Conservation (phyloP, 2,888 invertebrate genomes). For the Acanthosepion pharaonis region DNA sequence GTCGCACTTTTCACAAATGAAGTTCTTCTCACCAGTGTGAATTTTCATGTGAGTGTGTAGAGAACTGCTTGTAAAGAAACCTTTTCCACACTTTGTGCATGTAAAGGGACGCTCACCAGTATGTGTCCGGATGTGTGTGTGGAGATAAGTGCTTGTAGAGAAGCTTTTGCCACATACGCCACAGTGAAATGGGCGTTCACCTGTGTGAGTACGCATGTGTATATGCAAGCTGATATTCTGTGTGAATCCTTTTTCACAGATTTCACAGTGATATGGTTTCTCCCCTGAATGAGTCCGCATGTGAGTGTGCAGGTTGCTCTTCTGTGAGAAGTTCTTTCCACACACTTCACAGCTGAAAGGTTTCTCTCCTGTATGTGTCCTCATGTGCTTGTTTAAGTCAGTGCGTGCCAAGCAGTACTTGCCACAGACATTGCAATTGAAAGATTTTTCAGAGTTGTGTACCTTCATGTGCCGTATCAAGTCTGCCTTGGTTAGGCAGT, state of each 20-base stretch:
- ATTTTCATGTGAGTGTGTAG: constrained; percentile 13
- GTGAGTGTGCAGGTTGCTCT: neutral
- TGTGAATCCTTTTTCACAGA: neutral
- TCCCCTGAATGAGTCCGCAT: constrained; percentile 39
- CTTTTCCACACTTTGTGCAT: neutral
- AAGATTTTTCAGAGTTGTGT: neutral
- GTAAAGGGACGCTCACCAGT: constrained; percentile 24
- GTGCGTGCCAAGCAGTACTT: neutral
- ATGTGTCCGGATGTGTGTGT: constrained; percentile 16
- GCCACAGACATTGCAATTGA: constrained; percentile 22
- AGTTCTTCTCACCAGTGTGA: constrained; percentile 34
- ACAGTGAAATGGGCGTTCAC: neutral
- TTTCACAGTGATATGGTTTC: constrained; percentile 39
- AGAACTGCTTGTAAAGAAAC: neutral
- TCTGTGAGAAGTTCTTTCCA: constrained; percentile 20
- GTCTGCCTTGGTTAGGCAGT: neutral
- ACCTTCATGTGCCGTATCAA: constrained; percentile 12
- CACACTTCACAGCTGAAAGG: constrained; percentile 42
- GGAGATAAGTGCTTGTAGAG: neutral
- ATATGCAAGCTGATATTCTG: neutral
- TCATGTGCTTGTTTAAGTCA: constrained; percentile 35
- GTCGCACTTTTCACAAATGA: constrained; percentile 17
- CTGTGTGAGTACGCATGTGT: constrained; percentile 15
- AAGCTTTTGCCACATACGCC: constrained; percentile 34
- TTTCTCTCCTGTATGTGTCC: constrained; percentile 45